Percentiles rank a stretch among this genome's conserved stretches.
phyloP scores from a whole-genome alignment of 2,113 vertebrate species.

The Neomonachus schauinslandi region DNA sequence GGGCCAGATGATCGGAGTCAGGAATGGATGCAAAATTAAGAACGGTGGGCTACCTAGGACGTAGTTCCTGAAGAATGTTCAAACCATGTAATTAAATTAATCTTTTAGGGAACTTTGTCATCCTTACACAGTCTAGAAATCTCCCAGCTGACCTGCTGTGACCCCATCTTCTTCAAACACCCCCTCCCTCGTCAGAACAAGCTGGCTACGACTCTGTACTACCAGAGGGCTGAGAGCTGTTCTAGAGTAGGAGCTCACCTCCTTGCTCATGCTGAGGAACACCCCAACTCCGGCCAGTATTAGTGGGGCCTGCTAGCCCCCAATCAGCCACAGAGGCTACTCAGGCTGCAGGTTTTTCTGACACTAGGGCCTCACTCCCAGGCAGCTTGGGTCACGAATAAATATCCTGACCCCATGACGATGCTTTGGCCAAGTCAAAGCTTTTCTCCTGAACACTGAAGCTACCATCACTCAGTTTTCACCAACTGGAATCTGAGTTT shows the following conservation, averaged over 20 bases:
- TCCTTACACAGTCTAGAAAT: neutral
- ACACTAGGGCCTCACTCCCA: too few species aligned
- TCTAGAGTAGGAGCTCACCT: neutral
- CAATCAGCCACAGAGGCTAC: neutral
- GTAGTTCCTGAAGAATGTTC: neutral
- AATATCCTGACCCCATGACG: neutral
- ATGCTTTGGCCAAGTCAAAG: neutral
- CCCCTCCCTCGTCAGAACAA: neutral
- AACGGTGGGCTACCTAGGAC: accelerated
- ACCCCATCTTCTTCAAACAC: neutral
- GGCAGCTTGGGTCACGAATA: neutral
- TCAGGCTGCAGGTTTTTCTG: neutral
- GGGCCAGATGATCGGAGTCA: neutral
- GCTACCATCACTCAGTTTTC: neutral
- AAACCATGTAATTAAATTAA: neutral
- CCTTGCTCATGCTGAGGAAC: accelerated
- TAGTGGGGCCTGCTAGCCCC: accelerated
- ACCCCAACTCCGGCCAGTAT: accelerated
- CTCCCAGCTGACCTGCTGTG: neutral
- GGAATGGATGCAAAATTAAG: accelerated
- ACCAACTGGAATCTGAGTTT: neutral
- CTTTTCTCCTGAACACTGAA: neutral
- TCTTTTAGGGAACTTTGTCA: neutral
- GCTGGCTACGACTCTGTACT: neutral
- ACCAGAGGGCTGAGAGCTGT: neutral